Percentiles rank a stretch among this genome's conserved stretches.
These are phyloP conservation scores for Eupeodes latifasciatus DNA, from an alignment of 2,888 invertebrate species.

Conservation along the genomic window DNA sequence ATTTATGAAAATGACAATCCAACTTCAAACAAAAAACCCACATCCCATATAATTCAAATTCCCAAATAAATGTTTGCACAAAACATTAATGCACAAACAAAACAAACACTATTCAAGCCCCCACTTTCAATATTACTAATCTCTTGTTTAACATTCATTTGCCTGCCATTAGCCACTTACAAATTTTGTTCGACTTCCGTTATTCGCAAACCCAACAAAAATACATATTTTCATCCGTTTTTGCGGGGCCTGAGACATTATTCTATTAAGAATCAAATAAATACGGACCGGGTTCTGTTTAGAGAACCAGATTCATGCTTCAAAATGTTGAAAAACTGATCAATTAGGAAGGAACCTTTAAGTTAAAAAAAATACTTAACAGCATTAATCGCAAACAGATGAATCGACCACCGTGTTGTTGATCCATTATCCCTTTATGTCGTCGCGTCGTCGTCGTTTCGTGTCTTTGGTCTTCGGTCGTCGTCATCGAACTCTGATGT, in stretches of 20 bases:
- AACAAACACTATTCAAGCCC: constrained; percentile 58
- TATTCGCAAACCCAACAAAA: constrained; percentile 27
- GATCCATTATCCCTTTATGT: constrained; percentile 70
- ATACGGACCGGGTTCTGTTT: background rate
- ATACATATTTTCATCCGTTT: constrained; percentile 29
- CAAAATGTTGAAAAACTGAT: constrained; percentile 39
- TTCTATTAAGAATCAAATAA: constrained; percentile 2
- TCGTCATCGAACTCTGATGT: constrained; percentile 32
- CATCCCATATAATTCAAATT: constrained; percentile 23
- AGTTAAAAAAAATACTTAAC: constrained; percentile 59
- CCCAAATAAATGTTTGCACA: constrained; percentile 38
- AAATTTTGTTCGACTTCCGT: constrained; percentile 66
- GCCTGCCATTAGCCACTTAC: constrained; percentile 67
- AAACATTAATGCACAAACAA: constrained; percentile 58
- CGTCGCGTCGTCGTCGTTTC: background rate
- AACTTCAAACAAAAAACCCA: constrained; percentile 55
- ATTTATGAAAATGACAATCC: background rate
- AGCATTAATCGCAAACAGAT: constrained; percentile 67
- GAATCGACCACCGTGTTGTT: constrained; percentile 72
- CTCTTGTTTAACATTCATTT: constrained; percentile 35
- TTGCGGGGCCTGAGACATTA: constrained; percentile 1
- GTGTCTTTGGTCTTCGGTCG: background rate
- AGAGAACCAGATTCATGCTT: background rate
- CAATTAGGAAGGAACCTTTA: constrained; percentile 57
- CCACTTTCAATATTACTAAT: constrained; percentile 48